Percentiles rank a stretch among this genome's conserved stretches.
Evolutionary conservation across 2,113 vertebrate species (phyloP).

Genomic region (Lanius collurio): DNA sequence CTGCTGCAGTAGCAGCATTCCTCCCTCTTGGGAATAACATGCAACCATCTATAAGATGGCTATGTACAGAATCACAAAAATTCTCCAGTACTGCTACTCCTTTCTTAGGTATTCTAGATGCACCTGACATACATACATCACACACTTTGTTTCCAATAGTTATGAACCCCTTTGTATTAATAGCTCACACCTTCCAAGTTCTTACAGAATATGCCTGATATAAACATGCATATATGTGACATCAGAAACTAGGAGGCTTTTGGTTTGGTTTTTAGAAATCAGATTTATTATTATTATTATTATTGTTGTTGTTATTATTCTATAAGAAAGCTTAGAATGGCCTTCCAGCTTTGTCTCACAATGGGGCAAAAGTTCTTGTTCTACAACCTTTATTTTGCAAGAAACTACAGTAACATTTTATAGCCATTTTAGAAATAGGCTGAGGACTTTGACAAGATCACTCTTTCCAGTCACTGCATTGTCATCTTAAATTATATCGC

Average conservation of each 20-base stretch:
- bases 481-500: not conserved
- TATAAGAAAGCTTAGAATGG: not conserved
- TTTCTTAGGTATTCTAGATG: not conserved
- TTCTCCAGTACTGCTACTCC: not conserved
- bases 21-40: not conserved
- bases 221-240: not conserved
- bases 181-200: not conserved
- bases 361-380: not conserved
- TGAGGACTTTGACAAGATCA: not conserved
- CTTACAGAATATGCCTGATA: not conserved
- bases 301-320: not conserved
- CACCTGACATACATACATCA: not conserved
- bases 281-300: not conserved
- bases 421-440: not conserved
- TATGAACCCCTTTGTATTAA: not conserved
- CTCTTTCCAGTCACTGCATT: not conserved
- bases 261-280: not conserved
- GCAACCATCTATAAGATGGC: not conserved
- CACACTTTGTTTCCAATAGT: not conserved
- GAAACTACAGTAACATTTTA: not conserved
- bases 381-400: not conserved
- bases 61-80: not conserved
- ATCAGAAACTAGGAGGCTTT: not conserved
- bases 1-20: not conserved
- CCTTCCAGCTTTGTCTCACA: not conserved